A percentile compares a stretch with the other conserved stretches of the same genome.
Conservation (phyloP, 2,113 vertebrate species). For the Burhinus oedicnemus region DNA sequence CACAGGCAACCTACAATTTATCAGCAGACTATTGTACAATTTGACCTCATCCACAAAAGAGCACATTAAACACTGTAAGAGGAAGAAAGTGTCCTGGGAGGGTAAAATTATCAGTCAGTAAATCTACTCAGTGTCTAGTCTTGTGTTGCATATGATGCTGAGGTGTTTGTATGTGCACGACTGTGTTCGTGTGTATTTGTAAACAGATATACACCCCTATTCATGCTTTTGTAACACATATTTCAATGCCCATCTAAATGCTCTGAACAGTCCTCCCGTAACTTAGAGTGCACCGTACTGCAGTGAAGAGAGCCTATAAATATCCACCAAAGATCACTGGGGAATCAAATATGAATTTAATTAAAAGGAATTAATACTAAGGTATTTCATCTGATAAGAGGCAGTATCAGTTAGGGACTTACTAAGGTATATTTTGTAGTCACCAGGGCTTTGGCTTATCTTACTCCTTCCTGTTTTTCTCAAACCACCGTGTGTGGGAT, state of each 20-base stretch:
- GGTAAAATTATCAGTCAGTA: constrained; percentile 22
- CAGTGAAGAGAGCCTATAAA: background rate
- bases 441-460: constrained; percentile 44
- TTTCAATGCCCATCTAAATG: background rate
- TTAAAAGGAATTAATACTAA: constrained; percentile 61
- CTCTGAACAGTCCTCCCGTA: background rate
- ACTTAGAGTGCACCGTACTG: background rate
- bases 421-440: constrained; percentile 55
- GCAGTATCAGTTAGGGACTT: constrained; percentile 56
- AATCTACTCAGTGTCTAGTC: background rate
- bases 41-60: constrained; percentile 9
- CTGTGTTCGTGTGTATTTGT: background rate
- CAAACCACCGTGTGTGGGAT: constrained; percentile 58
- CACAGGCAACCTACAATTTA: constrained; percentile 16
- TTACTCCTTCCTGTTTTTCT: constrained; percentile 60
- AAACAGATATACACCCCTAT: background rate
- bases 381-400: constrained; percentile 65
- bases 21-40: constrained; percentile 1
- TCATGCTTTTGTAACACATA: background rate
- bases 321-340: background rate
- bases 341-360: constrained; percentile 57
- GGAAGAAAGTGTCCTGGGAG: constrained; percentile 7
- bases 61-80: background rate
- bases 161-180: background rate
- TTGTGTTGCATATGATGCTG: background rate